Percentiles rank a stretch among this genome's conserved stretches.
These are phyloP conservation scores for Tetragnatha montana DNA, from an alignment of 2,888 invertebrate genomes.

Conservation along the genomic window DNA sequence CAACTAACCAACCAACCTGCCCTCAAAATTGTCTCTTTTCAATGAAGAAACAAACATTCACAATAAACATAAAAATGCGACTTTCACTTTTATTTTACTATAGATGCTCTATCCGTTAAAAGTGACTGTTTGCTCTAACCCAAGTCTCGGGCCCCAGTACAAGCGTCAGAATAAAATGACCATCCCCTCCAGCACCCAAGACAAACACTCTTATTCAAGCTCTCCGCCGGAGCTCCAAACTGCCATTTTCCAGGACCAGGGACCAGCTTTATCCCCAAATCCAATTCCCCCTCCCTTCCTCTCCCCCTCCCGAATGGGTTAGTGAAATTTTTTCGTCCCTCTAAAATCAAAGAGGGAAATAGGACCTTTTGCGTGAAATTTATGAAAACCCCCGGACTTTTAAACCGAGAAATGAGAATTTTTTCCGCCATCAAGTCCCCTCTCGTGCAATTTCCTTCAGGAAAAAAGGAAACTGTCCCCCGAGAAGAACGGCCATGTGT, in stretches of 20 bases:
- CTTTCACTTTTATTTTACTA: no score
- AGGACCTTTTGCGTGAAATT: background rate
- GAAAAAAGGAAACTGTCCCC: constrained; percentile 21
- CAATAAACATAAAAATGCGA: no score
- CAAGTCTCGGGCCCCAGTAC: no score
- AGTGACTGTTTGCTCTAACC: no score
- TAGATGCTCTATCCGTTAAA: no score
- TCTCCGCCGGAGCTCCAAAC: background rate
- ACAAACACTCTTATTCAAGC: no score
- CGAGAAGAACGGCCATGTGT: constrained; percentile 22
- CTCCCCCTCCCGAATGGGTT: background rate
- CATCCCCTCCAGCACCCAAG: no score
- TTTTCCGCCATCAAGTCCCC: background rate
- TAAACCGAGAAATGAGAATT: background rate
- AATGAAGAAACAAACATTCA: no score
- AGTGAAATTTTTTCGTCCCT: background rate
- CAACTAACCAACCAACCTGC: no score
- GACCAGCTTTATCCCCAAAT: background rate
- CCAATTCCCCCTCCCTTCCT: background rate
- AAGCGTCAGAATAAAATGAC: no score
- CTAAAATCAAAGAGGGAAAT: background rate
- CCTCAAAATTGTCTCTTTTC: no score
- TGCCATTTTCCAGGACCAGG: background rate
- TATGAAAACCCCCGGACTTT: background rate
- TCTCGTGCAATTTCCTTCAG: background rate